Base-by-base conservation (phyloP, 2,797 vertebrate genomes). In the Brachymystax lenok region DNA sequence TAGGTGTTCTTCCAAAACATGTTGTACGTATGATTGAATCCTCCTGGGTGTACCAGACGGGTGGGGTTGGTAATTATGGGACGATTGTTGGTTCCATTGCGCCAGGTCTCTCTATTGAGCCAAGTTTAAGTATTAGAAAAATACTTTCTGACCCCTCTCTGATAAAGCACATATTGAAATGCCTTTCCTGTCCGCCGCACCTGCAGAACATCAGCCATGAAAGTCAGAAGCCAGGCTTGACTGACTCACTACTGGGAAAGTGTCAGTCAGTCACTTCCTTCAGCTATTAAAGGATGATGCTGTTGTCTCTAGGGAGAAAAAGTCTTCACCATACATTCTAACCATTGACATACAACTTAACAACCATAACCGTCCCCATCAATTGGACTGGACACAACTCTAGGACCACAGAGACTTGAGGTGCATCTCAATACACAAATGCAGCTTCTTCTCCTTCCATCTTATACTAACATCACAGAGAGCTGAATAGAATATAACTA, bases 151-250 rank as follows among this genome's bases (percentile, higher is more conserved):
- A 63, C 13, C 7, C 59, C 59, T 3, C 35, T 16, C 35, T 83
- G 88, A 88, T 86, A 88, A 82, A 88, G 74, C 82, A 82, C 74
- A 82, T 46, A 46, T 78, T 81, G 80, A 63, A 84, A 77, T 82
- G 78, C 64, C 46, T 76, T 83, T 79, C 84, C 81, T 85, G 77
- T 76, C 61, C 46, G 33, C 2, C 27, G 56, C 46, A 75, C 74
- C 50, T 24, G 51, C 74, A 54, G n/a, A 21, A 67, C 28, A 56
- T 66, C 19, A 17, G 10, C 17, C 4, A 69, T 30, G 68, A 64
- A 79, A 84, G 54, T 61, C 69, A 27, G 63, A 54, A 64, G 13
- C 19, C 52, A 50, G 17, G 56, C n/a, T 56, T 30, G 13, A 46
- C 40, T 46, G 10, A 79, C 76, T 71, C 72, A 21, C 54, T 51